A percentile compares a stretch with the other conserved stretches of the same genome.
Conservation (phyloP, 2,888 invertebrate species). For the Epistrophe grossulariae region DNA sequence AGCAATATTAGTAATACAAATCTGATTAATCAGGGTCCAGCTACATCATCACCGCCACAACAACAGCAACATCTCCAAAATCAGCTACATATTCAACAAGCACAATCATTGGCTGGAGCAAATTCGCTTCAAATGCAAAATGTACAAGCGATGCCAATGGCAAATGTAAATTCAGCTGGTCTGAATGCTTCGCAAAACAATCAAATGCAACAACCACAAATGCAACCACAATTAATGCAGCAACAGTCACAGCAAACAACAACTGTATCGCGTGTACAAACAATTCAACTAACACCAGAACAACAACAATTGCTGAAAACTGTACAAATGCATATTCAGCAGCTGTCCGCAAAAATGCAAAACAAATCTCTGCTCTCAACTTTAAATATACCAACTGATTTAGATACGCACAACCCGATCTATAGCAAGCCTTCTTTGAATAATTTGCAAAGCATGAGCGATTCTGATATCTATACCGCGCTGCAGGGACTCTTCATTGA, state of each 20-base stretch:
- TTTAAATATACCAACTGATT: constrained; percentile 81
- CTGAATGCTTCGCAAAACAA: constrained; percentile 62
- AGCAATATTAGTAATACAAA: constrained; percentile 54
- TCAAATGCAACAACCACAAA: constrained; percentile 76
- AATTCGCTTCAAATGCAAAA: constrained; percentile 56
- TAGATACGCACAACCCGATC: constrained; percentile 81
- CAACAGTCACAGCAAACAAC: constrained; percentile 80
- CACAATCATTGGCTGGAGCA: constrained; percentile 76
- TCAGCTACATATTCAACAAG: constrained; percentile 55
- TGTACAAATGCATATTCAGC: constrained; percentile 89
- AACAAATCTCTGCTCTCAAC: constrained; percentile 82
- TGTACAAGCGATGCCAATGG: constrained; percentile 47
- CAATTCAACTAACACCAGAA: constrained; percentile 89
- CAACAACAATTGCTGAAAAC: constrained; percentile 88
- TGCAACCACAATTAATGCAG: constrained; percentile 76
- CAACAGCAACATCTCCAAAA: constrained; percentile 56
- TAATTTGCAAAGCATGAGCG: constrained; percentile 83
- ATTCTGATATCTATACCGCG: constrained; percentile 85
- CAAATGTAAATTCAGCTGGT: constrained; percentile 48
- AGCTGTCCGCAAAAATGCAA: constrained; percentile 85
- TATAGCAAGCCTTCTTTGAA: constrained; percentile 82
- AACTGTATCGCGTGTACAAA: constrained; percentile 87
- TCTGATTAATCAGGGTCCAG: constrained; percentile 65
- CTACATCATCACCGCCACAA: constrained; percentile 64
- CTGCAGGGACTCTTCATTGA: constrained; percentile 87